Conservation (phyloP, 2,113 vertebrate species). For the Erythrolamprus reginae region DNA sequence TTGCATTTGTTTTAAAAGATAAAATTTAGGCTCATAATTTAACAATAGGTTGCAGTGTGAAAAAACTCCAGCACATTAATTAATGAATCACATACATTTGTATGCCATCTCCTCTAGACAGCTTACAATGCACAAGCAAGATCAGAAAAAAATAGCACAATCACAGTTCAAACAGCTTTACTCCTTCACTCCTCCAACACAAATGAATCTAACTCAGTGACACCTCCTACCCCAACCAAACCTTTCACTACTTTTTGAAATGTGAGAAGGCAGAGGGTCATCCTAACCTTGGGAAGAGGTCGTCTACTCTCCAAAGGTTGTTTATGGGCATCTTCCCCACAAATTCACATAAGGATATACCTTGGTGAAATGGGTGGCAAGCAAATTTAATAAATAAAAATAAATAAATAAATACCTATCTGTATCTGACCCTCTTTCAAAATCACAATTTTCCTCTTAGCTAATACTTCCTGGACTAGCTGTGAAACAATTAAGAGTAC, state of each 20-base stretch:
- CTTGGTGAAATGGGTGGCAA: background rate
- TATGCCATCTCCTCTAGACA: background rate
- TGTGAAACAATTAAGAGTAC: background rate
- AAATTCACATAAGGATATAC: background rate
- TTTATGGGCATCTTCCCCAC: background rate
- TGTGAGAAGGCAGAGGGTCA: background rate
- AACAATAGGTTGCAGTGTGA: background rate
- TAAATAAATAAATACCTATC: background rate
- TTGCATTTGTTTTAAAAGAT: background rate
- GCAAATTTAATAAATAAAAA: background rate
- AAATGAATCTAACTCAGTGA: background rate
- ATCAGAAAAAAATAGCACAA: background rate
- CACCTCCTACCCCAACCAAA: background rate
- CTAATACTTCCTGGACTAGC: background rate
- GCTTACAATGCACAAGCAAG: background rate
- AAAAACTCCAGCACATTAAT: background rate
- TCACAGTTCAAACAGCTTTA: background rate
- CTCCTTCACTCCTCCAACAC: background rate
- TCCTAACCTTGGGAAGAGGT: background rate
- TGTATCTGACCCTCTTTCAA: background rate
- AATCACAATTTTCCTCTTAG: background rate
- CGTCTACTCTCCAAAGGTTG: background rate
- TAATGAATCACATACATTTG: background rate
- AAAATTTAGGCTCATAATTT: background rate
- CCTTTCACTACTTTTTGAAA: background rate